Base-by-base conservation (phyloP, 2,113 vertebrate genomes). In the Amazona guildingii region DNA sequence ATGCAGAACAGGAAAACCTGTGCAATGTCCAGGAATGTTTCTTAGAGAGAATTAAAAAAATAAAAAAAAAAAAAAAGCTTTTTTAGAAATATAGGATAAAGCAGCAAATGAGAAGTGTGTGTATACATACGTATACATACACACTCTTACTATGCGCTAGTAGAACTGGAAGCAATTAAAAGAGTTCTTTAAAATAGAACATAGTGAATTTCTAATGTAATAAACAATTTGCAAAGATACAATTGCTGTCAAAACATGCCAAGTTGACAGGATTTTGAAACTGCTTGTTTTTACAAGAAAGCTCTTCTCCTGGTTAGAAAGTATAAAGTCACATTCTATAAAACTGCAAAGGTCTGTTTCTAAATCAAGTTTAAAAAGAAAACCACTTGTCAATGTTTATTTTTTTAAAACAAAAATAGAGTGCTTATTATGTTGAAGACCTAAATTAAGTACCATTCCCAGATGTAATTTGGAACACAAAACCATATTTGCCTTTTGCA, bases 241-340 rank as follows among this genome's bases (percentile, higher is more conserved):
- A 92, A 79, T 5, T 84, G 72, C 86, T 96, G 95, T 91, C 88
- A 95, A 94, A 97, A 95, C 73, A 93, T 83, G 83, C 33, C 83
- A 88, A 72, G 19, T 11, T 64, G 90, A 94, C 61, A 78, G 75
- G 86, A 64, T 90, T 83, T 83, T 63, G 54, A 72, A 92, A 91
- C 28, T 43, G 85, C 63, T 59, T 93, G 31, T 63, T 93, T 74
- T 86, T 75, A 90, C 14, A 43, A 48, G 44, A 46, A 81, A 80
- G 55, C 81, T 93, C 44, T 93, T 52, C 61, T 92, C 76, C 39
- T 67, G 17, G 33, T 57, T 67, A 72, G 39, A 64, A 82, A 64
- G 37, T 48, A 68, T 4, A 3, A 92, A 93, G 44, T 66, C 69
- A 43, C 25, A 52, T 69, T 93, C 92, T 76, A 83, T 64, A 52